Base-by-base conservation (phyloP, 92 coral and sea anemone genomes). In the Siderastrea siderea region DNA sequence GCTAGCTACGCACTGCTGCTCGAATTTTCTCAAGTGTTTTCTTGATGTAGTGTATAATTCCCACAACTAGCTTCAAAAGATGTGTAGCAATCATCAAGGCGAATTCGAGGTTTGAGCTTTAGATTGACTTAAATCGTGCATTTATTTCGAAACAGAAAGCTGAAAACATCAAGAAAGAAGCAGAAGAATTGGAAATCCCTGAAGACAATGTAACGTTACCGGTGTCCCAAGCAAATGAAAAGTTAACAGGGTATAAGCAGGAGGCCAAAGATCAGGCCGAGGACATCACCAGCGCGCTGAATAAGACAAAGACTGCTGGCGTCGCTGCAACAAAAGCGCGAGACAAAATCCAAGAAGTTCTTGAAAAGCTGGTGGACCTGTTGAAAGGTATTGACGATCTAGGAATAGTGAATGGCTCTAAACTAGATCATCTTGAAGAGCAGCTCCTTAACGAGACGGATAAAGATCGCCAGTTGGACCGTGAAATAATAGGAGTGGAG, bases 151-250 rank as follows among this genome's bases (percentile, higher is more conserved):
- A 59, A 82, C 89, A 97, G 99, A 94, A 94, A 83, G 99, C 94
- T 9, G 88, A 86, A 65, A 54, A 19, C 50, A 90, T 97, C 84
- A 90, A 92, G 74, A 77, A 81, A 15, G 92, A 93, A 43, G 93
- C 97, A 15, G 79, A 83, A 76, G 90, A 86, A 47, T 85, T 97
- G 17, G 59, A 46, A 2, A 75, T 97, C 53, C 99, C 99, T 2
- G 79, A 65, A 79, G 99, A 94, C 82, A 95, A 90, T 52, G 94
- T 95, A 4, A 95, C 96, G 1, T 92, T 70, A 47, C 95, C 96
- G 1, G 98, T 92, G n/a, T 88, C 79, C 52, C 54, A 81, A 45
- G 89, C 93, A 9, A 78, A 90, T 3, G 87, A 63, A 45, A 78
- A 75, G 78, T 61, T 95, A 26, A 16, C 58, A 19, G 55, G 46